A percentile compares a stretch with the other conserved stretches of the same genome.
Evolutionary conservation across 2,113 vertebrate species (phyloP).

Genomic region (Pygoscelis adeliae): DNA sequence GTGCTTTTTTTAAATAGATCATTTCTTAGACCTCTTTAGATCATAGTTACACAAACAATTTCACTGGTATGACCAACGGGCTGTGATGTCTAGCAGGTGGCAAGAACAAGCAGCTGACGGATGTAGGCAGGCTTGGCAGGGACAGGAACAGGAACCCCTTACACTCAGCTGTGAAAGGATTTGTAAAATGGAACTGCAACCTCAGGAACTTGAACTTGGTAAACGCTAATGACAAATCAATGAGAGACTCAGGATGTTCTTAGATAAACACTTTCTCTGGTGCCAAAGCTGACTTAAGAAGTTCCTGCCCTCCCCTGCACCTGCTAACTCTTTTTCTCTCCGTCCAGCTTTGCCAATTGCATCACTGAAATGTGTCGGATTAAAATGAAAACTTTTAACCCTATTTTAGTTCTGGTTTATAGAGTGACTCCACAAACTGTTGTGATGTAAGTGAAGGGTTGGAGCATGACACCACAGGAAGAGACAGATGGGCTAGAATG

Average conservation of each 20-base stretch:
- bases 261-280: not conserved
- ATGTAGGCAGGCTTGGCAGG: slow-evolving; percentile 6
- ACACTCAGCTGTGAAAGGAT: slow-evolving; percentile 38
- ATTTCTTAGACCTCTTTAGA: not conserved
- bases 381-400: slow-evolving; percentile 18
- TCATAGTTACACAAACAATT: not conserved
- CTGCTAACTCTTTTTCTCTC: slow-evolving; percentile 1
- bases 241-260: slow-evolving; percentile 19
- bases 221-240: not conserved
- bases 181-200: slow-evolving; percentile 29
- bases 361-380: not conserved
- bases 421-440: not conserved
- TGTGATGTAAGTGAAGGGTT: not conserved
- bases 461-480: not conserved
- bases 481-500: not conserved
- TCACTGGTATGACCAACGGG: not conserved
- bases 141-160: not conserved
- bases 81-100: slow-evolving; percentile 20
- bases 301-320: slow-evolving; percentile 22
- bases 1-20: not conserved
- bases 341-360: not conserved
- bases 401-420: not conserved
- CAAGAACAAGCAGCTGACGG: slow-evolving; percentile 8
- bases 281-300: slow-evolving; percentile 33
- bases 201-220: slow-evolving; percentile 31